A percentile compares a stretch with the other conserved stretches of the same genome.
Conservation (phyloP, 1,140 invertebrate species). For the Drosophila baimaii region DNA sequence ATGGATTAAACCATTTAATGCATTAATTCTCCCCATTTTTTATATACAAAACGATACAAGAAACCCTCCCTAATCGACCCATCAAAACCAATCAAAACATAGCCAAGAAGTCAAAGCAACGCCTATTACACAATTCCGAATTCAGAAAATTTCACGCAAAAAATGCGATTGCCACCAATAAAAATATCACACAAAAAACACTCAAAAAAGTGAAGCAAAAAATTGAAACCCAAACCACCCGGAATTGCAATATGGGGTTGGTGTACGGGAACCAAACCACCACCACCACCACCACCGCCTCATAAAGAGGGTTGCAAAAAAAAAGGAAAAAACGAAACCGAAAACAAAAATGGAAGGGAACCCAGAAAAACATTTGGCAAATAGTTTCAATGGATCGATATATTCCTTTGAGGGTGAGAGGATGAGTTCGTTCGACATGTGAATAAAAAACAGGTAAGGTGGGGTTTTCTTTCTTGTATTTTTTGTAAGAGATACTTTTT, state of each 20-base stretch:
- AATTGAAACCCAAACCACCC: slow-evolving; percentile 45
- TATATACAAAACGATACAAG: background rate
- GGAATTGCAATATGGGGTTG: slow-evolving; percentile 45
- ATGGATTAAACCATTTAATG: background rate
- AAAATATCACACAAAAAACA: slow-evolving; percentile 63
- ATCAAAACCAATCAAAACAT: slow-evolving; percentile 63
- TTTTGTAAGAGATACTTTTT: slow-evolving; percentile 74
- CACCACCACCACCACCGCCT: slow-evolving; percentile 64
- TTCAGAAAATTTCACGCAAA: slow-evolving; percentile 64
- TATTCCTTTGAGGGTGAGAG: slow-evolving; percentile 20
- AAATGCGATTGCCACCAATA: slow-evolving; percentile 71
- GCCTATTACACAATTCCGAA: slow-evolving; percentile 60
- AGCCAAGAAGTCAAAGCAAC: slow-evolving; percentile 65
- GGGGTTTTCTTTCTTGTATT: slow-evolving; percentile 29
- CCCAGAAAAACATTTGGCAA: slow-evolving; percentile 42
- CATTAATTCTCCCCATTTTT: background rate
- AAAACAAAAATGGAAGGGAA: slow-evolving; percentile 33
- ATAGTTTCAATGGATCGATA: slow-evolving; percentile 66
- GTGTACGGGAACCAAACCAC: slow-evolving; percentile 59
- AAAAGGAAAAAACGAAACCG: slow-evolving; percentile 9
- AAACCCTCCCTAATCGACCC: slow-evolving; percentile 26
- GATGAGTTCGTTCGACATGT: slow-evolving; percentile 43
- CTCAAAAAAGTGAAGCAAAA: slow-evolving; percentile 35
- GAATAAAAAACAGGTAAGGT: slow-evolving; percentile 75
- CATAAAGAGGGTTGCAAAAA: slow-evolving; percentile 66